A percentile compares a stretch with the other conserved stretches of the same genome.
These are phyloP conservation scores for Cyrtorhinus lividipennis DNA, from an alignment of 1,140 invertebrate genomes.

Conservation along the genomic window DNA sequence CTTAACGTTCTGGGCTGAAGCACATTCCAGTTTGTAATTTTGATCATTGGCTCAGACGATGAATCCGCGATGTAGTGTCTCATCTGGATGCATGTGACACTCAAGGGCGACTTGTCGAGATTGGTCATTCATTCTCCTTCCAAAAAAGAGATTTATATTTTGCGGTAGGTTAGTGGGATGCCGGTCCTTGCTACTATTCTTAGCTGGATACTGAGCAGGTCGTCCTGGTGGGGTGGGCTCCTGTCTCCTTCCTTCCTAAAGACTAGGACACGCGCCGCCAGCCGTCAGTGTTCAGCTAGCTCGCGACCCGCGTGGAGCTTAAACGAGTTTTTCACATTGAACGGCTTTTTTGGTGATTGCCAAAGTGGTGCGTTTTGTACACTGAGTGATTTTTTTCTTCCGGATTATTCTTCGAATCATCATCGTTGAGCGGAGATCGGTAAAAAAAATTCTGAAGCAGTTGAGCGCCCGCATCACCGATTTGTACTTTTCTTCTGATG, in stretches of 20 bases:
- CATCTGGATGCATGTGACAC: too few relatives aligned
- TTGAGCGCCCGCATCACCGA: not conserved
- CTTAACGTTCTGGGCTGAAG: too few relatives aligned
- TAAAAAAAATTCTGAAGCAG: too few relatives aligned
- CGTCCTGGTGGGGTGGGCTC: not conserved
- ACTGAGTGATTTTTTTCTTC: not conserved
- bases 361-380: slow-evolving; percentile 3
- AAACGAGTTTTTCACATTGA: not conserved
- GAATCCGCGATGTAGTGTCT: too few relatives aligned
- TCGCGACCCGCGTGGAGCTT: slow-evolving; percentile 1
- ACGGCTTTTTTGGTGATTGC: not conserved
- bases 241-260: not conserved
- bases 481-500: not conserved
- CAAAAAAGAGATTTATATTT: too few relatives aligned
- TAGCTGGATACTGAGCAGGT: not conserved
- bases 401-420: not conserved
- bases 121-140: too few relatives aligned
- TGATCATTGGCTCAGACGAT: too few relatives aligned
- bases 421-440: not conserved
- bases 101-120: too few relatives aligned
- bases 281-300: slow-evolving; percentile 3
- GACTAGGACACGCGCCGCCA: not conserved
- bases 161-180: not conserved
- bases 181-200: not conserved
- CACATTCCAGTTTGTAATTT: too few relatives aligned